phyloP scores from a whole-genome alignment of 2,888 invertebrate genomes.

The Melipona bicolor region DNA sequence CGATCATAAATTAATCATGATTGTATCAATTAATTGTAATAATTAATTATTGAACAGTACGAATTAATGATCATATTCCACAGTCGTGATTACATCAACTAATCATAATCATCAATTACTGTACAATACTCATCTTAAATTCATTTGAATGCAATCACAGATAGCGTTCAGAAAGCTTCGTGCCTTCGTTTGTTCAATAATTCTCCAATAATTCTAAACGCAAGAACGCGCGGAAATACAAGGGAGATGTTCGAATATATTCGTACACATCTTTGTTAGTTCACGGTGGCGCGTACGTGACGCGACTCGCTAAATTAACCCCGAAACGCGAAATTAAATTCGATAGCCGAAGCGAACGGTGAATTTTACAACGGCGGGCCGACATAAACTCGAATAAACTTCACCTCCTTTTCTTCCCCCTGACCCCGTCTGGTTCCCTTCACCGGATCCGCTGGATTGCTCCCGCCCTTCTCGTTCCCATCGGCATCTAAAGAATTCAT shows the following conservation, averaged over 20 bases:
- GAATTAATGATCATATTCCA: no score
- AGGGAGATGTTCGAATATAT: slow-evolving; percentile 30
- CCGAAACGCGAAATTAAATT: slow-evolving; percentile 62
- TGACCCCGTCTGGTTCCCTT: neutral
- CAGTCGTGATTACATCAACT: no score
- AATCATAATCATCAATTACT: no score
- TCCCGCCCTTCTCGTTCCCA: slow-evolving; percentile 57
- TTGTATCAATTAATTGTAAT: no score
- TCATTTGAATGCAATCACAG: no score
- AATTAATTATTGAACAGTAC: no score
- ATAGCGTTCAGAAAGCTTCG: no score
- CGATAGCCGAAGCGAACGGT: slow-evolving; percentile 54
- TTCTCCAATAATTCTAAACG: neutral
- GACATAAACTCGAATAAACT: slow-evolving; percentile 67
- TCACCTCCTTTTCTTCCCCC: slow-evolving; percentile 4
- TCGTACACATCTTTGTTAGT: slow-evolving; percentile 61
- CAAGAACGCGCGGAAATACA: neutral
- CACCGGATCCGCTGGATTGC: slow-evolving; percentile 56
- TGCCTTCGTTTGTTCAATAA: no score
- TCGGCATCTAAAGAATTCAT: slow-evolving; percentile 73
- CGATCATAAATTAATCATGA: no score
- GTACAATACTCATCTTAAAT: no score
- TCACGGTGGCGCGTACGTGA: slow-evolving; percentile 58
- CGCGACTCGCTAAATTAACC: slow-evolving; percentile 60
- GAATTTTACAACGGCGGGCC: slow-evolving; percentile 64